Evolutionary conservation across 1,140 invertebrate genomes (phyloP).

Genomic region (Drosophila pandora): DNA sequence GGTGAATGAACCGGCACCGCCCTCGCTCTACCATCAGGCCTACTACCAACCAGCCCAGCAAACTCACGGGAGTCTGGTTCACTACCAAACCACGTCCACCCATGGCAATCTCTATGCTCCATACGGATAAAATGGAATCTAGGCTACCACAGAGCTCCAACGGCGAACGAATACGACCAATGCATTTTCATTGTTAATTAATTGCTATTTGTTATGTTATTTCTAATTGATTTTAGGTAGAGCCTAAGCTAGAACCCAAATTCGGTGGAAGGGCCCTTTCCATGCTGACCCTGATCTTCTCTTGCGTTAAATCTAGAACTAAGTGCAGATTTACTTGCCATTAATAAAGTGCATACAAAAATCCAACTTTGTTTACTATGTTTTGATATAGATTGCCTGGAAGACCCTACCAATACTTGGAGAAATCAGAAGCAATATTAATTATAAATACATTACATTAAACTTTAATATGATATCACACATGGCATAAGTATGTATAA

Average conservation of each 20-base stretch:
- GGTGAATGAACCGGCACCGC: slow-evolving; percentile 82
- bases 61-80: slow-evolving; percentile 72
- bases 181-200: slow-evolving; percentile 52
- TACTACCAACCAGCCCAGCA: slow-evolving; percentile 68
- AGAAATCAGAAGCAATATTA: background rate
- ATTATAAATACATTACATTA: background rate
- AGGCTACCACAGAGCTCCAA: background rate
- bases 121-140: slow-evolving; percentile 29
- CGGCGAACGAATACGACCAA: slow-evolving; percentile 21
- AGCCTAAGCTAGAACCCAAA: slow-evolving; percentile 27
- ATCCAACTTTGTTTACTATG: slow-evolving; percentile 13
- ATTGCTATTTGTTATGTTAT: slow-evolving; percentile 15
- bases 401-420: background rate
- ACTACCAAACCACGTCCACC: slow-evolving; percentile 52
- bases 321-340: slow-evolving; percentile 66
- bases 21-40: slow-evolving; percentile 68
- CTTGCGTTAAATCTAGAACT: slow-evolving; percentile 34
- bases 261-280: slow-evolving; percentile 73
- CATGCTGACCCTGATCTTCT: slow-evolving; percentile 55
- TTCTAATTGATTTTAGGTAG: slow-evolving; percentile 13
- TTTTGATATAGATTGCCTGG: background rate
- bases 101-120: slow-evolving; percentile 59
- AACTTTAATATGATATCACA: background rate
- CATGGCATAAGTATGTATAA: background rate
- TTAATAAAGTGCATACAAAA: slow-evolving; percentile 70